phyloP scores from a whole-genome alignment of 1,140 invertebrate species.

The Centruroides vittatus region DNA sequence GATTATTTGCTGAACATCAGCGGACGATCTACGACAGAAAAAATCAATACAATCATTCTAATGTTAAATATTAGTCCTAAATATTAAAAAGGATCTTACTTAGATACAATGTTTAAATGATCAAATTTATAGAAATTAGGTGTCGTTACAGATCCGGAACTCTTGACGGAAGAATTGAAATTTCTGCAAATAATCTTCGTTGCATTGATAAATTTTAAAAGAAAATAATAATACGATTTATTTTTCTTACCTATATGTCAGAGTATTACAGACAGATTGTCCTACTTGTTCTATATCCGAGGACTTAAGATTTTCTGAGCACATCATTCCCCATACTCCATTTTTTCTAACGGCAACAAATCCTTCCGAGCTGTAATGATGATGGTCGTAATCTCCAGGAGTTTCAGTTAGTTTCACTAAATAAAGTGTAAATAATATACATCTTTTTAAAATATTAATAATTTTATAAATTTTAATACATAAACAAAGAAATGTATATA shows the following conservation, averaged over 20 bases:
- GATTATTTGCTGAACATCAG: constrained; percentile 45
- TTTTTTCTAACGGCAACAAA: constrained; percentile 55
- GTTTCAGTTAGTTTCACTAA: constrained; percentile 7
- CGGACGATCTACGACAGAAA: constrained; percentile 31
- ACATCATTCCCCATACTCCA: constrained; percentile 63
- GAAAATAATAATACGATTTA: too few species aligned
- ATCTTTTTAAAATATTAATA: background rate
- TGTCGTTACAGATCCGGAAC: too few species aligned
- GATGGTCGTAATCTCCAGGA: background rate
- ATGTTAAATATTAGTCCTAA: too few species aligned
- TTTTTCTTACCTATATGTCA: constrained; percentile 52
- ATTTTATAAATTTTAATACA: too few species aligned
- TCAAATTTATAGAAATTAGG: too few species aligned
- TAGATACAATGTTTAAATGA: too few species aligned
- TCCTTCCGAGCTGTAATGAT: constrained; percentile 31
- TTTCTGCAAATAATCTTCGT: too few species aligned
- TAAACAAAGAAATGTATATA: too few species aligned
- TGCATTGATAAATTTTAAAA: too few species aligned
- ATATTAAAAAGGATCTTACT: too few species aligned
- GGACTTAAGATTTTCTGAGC: constrained; percentile 37
- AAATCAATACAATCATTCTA: too few species aligned
- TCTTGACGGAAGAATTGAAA: too few species aligned
- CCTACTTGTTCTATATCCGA: constrained; percentile 51
- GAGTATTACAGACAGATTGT: constrained; percentile 54
- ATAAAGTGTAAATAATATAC: background rate